Evolutionary conservation across 2,113 vertebrate genomes (phyloP).

Genomic region (Psittacus erithacus): DNA sequence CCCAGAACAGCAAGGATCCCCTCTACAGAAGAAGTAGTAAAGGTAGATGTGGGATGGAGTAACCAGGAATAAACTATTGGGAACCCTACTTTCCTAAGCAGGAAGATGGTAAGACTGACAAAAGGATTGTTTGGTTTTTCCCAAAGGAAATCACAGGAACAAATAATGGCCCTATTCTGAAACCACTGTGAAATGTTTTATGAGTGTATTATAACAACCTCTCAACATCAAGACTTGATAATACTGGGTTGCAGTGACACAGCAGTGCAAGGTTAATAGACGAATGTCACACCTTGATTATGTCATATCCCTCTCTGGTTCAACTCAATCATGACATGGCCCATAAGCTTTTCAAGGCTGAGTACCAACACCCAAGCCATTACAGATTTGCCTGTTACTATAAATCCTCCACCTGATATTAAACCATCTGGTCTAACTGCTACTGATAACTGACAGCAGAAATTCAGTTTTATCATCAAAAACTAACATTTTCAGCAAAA

Average conservation of each 20-base stretch:
- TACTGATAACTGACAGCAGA: not conserved
- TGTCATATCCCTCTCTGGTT: not conserved
- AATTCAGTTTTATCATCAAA: not conserved
- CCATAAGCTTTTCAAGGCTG: not conserved
- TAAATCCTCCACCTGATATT: not conserved
- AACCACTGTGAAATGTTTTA: not conserved
- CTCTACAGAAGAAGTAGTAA: not conserved
- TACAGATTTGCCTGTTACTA: not conserved
- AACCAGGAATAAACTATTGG: not conserved
- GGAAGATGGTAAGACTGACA: not conserved
- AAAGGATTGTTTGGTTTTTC: not conserved
- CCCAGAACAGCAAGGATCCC: not conserved
- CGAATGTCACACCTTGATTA: not conserved
- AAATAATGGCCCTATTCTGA: not conserved
- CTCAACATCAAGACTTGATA: not conserved
- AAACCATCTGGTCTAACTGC: not conserved
- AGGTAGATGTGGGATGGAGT: not conserved
- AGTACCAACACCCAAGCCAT: not conserved
- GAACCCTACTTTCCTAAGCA: not conserved
- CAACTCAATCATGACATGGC: not conserved
- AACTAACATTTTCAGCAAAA: not conserved
- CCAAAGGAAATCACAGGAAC: not conserved
- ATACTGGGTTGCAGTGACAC: not conserved
- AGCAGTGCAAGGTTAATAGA: not conserved
- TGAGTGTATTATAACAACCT: not conserved